Percentiles rank a stretch among this genome's conserved stretches.
Evolutionary conservation across 2,888 invertebrate genomes (phyloP).

Genomic region (Colletes collaris): DNA sequence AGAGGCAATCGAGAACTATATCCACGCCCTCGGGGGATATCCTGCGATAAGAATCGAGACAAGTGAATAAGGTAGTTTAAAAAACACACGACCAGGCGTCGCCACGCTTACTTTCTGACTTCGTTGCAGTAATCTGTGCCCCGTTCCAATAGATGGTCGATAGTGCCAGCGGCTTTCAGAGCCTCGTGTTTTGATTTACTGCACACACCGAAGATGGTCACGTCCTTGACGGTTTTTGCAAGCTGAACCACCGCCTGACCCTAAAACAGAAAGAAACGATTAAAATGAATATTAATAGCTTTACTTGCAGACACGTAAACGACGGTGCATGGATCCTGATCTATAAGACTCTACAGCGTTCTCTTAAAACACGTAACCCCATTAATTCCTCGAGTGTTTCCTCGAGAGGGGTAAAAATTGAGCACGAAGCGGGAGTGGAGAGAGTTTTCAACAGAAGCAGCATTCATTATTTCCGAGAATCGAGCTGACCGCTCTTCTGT

Average conservation of each 20-base stretch:
- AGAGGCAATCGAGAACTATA: slow-evolving; percentile 93
- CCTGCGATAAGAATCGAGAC: slow-evolving; percentile 80
- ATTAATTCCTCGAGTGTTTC: slow-evolving; percentile 23
- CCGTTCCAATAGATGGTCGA: slow-evolving; percentile 92
- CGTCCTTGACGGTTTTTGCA: slow-evolving; percentile 91
- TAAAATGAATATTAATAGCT: neutral
- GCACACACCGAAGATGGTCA: slow-evolving; percentile 93
- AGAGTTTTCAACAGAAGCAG: slow-evolving; percentile 77
- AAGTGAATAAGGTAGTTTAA: slow-evolving; percentile 6
- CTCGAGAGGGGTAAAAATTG: slow-evolving; percentile 53
- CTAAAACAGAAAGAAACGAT: slow-evolving; percentile 83
- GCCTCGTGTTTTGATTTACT: slow-evolving; percentile 93
- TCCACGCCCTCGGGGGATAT: slow-evolving; percentile 92
- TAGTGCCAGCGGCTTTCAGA: slow-evolving; percentile 88
- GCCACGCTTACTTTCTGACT: slow-evolving; percentile 90
- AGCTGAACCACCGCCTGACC: slow-evolving; percentile 94
- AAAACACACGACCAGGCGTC: neutral
- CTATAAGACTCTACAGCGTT: neutral
- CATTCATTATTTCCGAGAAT: slow-evolving; percentile 80
- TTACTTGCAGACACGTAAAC: neutral
- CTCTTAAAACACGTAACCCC: slow-evolving; percentile 23
- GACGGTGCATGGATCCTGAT: neutral
- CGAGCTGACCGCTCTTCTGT: slow-evolving; percentile 56
- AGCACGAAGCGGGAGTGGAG: slow-evolving; percentile 46
- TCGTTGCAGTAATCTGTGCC: slow-evolving; percentile 92